Base-by-base conservation (phyloP, 2,113 vertebrate genomes). In the Mystacornis crossleyi region DNA sequence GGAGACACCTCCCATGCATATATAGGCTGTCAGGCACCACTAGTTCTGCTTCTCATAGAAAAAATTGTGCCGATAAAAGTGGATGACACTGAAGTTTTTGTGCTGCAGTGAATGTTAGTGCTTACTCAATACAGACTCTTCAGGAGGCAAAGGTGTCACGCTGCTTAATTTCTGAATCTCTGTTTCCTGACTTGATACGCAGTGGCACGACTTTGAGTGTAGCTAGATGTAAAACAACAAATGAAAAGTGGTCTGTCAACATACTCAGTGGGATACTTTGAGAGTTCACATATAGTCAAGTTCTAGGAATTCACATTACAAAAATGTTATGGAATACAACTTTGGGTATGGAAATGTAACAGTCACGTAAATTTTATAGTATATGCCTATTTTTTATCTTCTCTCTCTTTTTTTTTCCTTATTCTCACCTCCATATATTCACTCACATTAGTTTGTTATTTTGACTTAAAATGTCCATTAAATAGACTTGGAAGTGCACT, bases 1-100 rank as follows among this genome's bases (percentile, higher is more conserved):
- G 16, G 6, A 28, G 9, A n/a, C 21, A 25, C 8, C 34, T 84
- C 20, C 43, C 2, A 1, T 3, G 4, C 8, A 16, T 12, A 2
- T 43, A 42, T 1, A 62, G 53, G 12, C 16, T 58, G 40, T 33
- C 31, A 54, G 34, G 8, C 9, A 54, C 24, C 21, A 21, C 38
- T 21, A n/a, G 5, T 6, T 67, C 54, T 69, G 38, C 28, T 72
- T 40, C 43, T 88, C 31, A 29, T 2, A 60, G 29, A 78, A 47
- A 3, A 73, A 78, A 31, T 34, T 50, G 6, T 42, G 50, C 48
- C 54, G 25, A n/a, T 69, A 64, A n/a, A 62, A 64, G 34, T 21
- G 11, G 28, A 19, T 47, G 60, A 20, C 34, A 19, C 10, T 62
- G 34, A 73, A 60, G 36, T 7, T 29, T 25, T 65, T 42, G 33